A percentile compares a stretch with the other conserved stretches of the same genome.
phyloP scores from a whole-genome alignment of 2,113 vertebrate species.

The Scomber colias region DNA sequence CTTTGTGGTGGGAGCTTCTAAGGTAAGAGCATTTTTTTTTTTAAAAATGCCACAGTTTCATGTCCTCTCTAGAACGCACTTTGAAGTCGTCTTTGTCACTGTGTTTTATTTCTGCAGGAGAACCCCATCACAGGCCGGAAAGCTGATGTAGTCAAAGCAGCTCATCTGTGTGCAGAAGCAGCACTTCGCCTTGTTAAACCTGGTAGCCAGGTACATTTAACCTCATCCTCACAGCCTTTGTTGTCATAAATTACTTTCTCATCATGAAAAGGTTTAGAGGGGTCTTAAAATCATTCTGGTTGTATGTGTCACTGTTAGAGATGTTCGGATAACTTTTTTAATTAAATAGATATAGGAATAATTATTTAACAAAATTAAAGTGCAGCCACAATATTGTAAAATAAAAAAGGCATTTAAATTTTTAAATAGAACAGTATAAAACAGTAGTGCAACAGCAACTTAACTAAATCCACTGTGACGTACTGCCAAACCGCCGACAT shows the following conservation, averaged over 20 bases:
- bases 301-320: neutral
- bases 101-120: conserved; percentile 82
- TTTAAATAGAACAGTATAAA: too few relatives aligned
- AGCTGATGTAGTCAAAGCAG: conserved; percentile 95
- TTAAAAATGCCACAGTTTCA: neutral
- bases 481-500: too few relatives aligned
- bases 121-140: conserved; percentile 91
- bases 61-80: neutral
- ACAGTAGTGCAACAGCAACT: too few relatives aligned
- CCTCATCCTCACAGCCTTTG: neutral
- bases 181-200: conserved; percentile 97
- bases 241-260: neutral
- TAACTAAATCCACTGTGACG: too few relatives aligned
- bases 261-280: neutral
- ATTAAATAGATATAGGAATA: too few relatives aligned
- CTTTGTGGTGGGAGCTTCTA: conserved; percentile 90
- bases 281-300: neutral
- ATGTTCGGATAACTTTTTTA: too few relatives aligned
- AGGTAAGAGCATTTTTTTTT: conserved; percentile 79
- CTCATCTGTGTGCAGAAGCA: conserved; percentile 95
- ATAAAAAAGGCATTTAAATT: too few relatives aligned
- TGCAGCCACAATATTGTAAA: too few relatives aligned
- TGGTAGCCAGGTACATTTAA: conserved; percentile 91
- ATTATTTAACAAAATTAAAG: too few relatives aligned
- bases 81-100: neutral